Evolutionary conservation across 1,140 invertebrate genomes (phyloP).

Genomic region (Calephelis nemesis): DNA sequence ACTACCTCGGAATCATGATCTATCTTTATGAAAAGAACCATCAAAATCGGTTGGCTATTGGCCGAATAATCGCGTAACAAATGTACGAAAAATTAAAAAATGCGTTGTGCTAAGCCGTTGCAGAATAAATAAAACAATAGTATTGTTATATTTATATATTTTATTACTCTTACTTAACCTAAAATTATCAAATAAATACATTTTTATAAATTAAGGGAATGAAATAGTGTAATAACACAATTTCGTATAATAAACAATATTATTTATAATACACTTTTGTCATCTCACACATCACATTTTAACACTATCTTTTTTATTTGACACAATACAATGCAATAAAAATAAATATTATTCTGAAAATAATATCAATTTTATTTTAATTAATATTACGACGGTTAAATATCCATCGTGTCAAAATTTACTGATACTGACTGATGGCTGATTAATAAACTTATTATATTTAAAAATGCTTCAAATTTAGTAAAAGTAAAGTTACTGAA

Average conservation of each 20-base stretch:
- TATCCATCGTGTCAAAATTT: neutral
- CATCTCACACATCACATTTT: neutral
- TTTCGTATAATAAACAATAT: constrained; percentile 39
- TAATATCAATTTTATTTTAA: neutral
- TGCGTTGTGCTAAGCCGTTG: neutral
- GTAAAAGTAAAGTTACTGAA: too few relatives aligned
- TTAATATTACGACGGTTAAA: neutral
- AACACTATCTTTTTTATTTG: neutral
- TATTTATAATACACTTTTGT: constrained; percentile 20
- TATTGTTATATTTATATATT: neutral
- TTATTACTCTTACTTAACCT: neutral
- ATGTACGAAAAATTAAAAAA: too few relatives aligned
- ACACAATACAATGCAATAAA: neutral
- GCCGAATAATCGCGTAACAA: too few relatives aligned
- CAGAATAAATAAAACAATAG: neutral
- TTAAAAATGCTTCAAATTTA: too few relatives aligned
- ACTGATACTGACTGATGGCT: neutral
- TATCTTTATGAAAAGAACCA: too few relatives aligned
- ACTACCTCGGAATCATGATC: too few relatives aligned
- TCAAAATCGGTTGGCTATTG: too few relatives aligned
- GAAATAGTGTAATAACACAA: neutral
- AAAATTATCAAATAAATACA: neutral
- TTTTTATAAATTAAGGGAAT: constrained; percentile 1
- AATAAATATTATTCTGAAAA: neutral
- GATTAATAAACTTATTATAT: too few relatives aligned